These are phyloP conservation scores for Nipponia nippon DNA, from an alignment of 2,113 vertebrate species.

Conservation along the genomic window DNA sequence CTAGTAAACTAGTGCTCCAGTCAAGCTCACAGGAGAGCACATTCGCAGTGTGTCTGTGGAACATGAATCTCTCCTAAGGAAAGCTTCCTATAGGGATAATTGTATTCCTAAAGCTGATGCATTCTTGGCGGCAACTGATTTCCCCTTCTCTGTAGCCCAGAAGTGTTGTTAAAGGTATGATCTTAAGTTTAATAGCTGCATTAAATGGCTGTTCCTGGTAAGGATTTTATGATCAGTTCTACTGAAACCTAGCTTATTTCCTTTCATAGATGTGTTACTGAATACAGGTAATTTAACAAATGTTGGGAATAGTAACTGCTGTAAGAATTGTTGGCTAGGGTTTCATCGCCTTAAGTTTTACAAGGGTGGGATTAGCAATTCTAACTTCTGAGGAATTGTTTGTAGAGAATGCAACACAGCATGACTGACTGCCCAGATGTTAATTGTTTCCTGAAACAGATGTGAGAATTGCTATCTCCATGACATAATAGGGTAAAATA, in stretches of 20 bases:
- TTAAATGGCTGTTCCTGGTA: neutral
- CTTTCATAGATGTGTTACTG: neutral
- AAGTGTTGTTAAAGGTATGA: neutral
- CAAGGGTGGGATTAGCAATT: neutral
- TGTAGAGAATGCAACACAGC: neutral
- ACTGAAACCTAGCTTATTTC: neutral
- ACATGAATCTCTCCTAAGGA: neutral
- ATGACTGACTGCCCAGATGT: neutral
- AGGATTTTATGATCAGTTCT: neutral
- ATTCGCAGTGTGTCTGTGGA: neutral
- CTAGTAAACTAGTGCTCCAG: neutral
- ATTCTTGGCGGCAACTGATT: neutral
- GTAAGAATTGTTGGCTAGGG: neutral
- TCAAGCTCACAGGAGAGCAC: neutral
- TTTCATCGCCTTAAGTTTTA: neutral
- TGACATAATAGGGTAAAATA: neutral
- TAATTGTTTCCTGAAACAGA: neutral
- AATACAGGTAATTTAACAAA: neutral
- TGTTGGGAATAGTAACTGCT: neutral
- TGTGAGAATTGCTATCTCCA: neutral
- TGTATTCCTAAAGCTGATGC: neutral
- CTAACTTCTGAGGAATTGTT: neutral
- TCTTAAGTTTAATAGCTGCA: neutral
- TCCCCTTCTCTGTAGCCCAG: neutral
- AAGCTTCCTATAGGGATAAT: neutral